These are phyloP conservation scores for Sinopyrophorus schimmeli DNA, from an alignment of 2,888 invertebrate species.

Conservation along the genomic window DNA sequence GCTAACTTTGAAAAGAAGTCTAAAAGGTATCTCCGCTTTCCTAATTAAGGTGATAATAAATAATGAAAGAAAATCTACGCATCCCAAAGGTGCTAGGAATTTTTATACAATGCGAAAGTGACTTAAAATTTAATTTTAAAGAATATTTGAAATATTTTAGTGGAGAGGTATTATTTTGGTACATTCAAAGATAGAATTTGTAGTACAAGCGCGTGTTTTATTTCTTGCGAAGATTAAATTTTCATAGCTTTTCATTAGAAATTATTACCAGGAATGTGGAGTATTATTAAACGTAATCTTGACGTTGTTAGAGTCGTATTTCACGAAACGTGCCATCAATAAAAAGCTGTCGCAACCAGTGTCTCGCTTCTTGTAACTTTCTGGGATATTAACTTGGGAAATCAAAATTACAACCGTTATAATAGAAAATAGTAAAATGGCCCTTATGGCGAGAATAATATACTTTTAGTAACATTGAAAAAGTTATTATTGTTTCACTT, in stretches of 20 bases:
- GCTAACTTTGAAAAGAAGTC: background rate
- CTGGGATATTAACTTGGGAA: conserved; percentile 31
- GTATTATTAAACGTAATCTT: conserved; percentile 29
- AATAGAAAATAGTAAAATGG: conserved; percentile 30
- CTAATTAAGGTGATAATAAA: conserved; percentile 10
- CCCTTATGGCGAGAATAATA: conserved; percentile 25
- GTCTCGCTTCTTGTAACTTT: conserved; percentile 31
- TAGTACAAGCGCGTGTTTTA: conserved; percentile 5
- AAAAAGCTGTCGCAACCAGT: conserved; percentile 26
- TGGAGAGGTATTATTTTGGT: conserved; percentile 14
- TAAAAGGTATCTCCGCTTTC: conserved; percentile 6
- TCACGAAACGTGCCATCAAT: conserved; percentile 28
- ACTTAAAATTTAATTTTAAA: conserved; percentile 2
- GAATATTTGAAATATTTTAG: conserved; percentile 12
- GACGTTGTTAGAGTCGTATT: conserved; percentile 29
- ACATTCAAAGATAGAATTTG: conserved; percentile 16
- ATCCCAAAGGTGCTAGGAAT: background rate
- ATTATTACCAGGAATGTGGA: conserved; percentile 23
- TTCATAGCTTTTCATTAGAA: conserved; percentile 31
- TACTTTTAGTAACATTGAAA: conserved; percentile 33
- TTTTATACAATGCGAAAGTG: too few species aligned
- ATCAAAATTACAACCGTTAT: conserved; percentile 33
- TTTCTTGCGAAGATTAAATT: conserved; percentile 13
- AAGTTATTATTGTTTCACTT: conserved; percentile 28
- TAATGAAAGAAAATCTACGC: conserved; percentile 2